phyloP scores from a whole-genome alignment of 2,888 invertebrate genomes.

The Lathronympha strigana region DNA sequence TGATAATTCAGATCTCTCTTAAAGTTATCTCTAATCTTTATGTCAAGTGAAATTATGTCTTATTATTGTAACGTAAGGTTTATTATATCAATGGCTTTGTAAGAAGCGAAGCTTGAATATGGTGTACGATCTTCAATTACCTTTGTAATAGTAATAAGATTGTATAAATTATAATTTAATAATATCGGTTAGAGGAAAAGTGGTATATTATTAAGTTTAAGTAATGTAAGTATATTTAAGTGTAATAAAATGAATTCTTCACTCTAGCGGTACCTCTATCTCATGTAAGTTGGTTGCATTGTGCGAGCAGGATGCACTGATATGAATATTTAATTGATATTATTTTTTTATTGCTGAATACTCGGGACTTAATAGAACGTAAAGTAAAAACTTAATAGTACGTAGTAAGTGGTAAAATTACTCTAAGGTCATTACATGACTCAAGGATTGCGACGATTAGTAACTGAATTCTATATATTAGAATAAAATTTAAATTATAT shows the following conservation, averaged over 20 bases:
- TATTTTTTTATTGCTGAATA: too few relatives aligned
- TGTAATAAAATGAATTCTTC: neutral
- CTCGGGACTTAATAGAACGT: too few relatives aligned
- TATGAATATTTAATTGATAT: too few relatives aligned
- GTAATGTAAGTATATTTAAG: slow-evolving; percentile 3
- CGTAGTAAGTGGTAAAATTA: too few relatives aligned
- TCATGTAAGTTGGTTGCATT: too few relatives aligned
- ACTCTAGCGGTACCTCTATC: too few relatives aligned
- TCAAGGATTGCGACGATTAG: too few relatives aligned
- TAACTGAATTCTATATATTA: too few relatives aligned
- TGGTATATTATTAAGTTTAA: neutral
- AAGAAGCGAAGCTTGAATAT: neutral
- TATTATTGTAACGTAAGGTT: slow-evolving; percentile 11
- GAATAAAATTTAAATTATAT: too few relatives aligned
- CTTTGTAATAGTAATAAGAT: slow-evolving; percentile 32
- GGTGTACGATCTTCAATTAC: slow-evolving; percentile 30
- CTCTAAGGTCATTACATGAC: too few relatives aligned
- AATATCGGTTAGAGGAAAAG: slow-evolving; percentile 21
- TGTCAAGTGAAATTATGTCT: slow-evolving; percentile 31
- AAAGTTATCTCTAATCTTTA: slow-evolving; percentile 21
- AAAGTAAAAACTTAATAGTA: too few relatives aligned
- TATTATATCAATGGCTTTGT: slow-evolving; percentile 6
- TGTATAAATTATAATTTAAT: slow-evolving; percentile 35
- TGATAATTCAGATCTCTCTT: slow-evolving; percentile 44
- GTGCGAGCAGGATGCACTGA: too few relatives aligned